phyloP scores from a whole-genome alignment of 1,140 invertebrate species.

The Saccostrea echinata region DNA sequence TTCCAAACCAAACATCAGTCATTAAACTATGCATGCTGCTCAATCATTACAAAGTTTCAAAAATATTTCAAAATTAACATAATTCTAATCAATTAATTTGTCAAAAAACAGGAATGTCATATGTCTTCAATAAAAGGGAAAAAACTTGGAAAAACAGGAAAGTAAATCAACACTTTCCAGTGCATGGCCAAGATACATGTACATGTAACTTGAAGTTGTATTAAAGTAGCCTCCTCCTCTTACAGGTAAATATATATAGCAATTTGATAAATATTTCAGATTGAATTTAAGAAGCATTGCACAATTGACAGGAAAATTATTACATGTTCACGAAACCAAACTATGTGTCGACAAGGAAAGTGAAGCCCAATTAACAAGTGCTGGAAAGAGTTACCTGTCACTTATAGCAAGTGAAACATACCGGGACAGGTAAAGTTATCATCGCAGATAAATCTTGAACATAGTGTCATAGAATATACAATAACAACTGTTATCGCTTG shows the following conservation, averaged over 20 bases:
- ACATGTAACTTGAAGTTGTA: too few species aligned
- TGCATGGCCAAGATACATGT: too few species aligned
- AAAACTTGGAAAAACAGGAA: not conserved
- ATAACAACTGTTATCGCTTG: slow-evolving; percentile 34
- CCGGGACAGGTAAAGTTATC: slow-evolving; percentile 23
- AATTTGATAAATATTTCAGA: not conserved
- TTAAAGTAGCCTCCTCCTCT: not conserved
- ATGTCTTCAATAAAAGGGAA: not conserved
- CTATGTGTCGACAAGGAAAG: not conserved
- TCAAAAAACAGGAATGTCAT: slow-evolving; percentile 10
- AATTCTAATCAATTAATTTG: not conserved
- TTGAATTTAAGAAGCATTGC: not conserved
- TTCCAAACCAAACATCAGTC: not conserved
- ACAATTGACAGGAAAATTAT: slow-evolving; percentile 32
- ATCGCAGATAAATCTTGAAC: slow-evolving; percentile 21
- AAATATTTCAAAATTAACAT: not conserved
- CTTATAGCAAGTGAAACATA: slow-evolving; percentile 21
- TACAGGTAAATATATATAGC: not conserved
- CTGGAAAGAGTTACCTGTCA: not conserved
- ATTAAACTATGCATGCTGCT: not conserved
- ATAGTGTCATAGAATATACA: slow-evolving; percentile 25
- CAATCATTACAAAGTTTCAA: slow-evolving; percentile 14
- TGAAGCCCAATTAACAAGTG: not conserved
- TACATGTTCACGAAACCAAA: slow-evolving; percentile 16
- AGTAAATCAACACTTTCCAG: too few species aligned